These are phyloP conservation scores for Halictus ligatus DNA, from an alignment of 2,888 invertebrate species.

Conservation along the genomic window DNA sequence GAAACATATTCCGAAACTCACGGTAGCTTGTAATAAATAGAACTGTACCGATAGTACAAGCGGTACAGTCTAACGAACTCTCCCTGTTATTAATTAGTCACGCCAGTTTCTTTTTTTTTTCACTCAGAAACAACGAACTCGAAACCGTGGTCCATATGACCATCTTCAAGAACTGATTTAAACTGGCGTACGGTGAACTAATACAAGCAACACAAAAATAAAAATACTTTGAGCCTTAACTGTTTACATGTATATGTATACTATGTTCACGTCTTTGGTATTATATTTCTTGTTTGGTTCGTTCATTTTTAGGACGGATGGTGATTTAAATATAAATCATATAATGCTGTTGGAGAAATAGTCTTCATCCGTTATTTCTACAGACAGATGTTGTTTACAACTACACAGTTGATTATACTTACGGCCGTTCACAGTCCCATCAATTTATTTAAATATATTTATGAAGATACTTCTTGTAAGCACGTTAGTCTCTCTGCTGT, in stretches of 20 bases:
- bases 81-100: constrained; percentile 9
- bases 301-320: neutral
- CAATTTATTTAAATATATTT: too few species aligned
- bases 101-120: constrained; percentile 4
- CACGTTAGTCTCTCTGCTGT: too few species aligned
- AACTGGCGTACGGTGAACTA: neutral
- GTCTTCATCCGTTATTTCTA: too few species aligned
- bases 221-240: neutral
- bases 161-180: neutral
- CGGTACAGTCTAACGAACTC: constrained; percentile 15
- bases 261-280: neutral
- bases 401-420: too few species aligned
- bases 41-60: constrained; percentile 13
- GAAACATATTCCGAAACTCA: neutral
- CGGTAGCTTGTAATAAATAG: constrained; percentile 8
- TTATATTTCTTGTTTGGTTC: neutral
- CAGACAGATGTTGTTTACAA: too few species aligned
- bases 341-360: too few species aligned
- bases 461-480: too few species aligned
- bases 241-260: neutral
- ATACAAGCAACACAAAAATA: neutral
- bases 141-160: neutral
- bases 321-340: too few species aligned
- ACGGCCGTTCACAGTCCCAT: too few species aligned
- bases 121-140: neutral